Conservation (phyloP, 2,888 invertebrate genomes). For the Tipula vernalis region DNA sequence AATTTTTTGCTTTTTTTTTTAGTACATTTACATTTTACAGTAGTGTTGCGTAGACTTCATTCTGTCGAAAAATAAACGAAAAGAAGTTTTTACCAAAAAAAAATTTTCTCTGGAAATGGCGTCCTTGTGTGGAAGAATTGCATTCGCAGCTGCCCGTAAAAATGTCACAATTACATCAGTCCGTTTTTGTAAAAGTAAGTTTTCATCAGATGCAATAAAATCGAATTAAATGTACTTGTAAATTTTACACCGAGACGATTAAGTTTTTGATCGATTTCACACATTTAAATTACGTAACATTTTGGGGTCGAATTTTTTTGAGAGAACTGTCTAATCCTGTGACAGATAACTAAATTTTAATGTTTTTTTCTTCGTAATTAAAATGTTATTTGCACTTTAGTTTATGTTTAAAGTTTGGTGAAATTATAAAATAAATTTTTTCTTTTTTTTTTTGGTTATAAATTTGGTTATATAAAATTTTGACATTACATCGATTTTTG, state of each 20-base stretch:
- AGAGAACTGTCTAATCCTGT: neutral
- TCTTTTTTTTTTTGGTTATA: neutral
- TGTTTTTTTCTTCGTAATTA: neutral
- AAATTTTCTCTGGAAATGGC: conserved; percentile 42
- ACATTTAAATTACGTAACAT: conserved; percentile 4
- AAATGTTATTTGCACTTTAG: neutral
- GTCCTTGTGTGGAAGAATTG: conserved; percentile 60
- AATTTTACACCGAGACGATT: neutral
- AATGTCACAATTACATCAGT: conserved; percentile 48
- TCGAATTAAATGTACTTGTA: neutral
- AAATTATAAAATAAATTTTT: neutral
- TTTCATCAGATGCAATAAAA: conserved; percentile 18
- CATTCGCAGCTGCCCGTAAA: conserved; percentile 49
- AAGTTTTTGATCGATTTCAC: neutral
- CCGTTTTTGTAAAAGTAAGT: conserved; percentile 55
- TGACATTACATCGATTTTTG: neutral
- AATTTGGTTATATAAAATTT: neutral
- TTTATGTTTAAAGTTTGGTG: neutral
- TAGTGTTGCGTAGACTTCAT: neutral
- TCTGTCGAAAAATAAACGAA: neutral
- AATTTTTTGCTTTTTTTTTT: neutral
- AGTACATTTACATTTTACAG: neutral
- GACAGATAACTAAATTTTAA: neutral
- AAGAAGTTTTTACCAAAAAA: neutral
- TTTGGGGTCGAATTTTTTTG: neutral